Base-by-base conservation (phyloP, 2,888 invertebrate species). In the Zaprionus lineosus region DNA sequence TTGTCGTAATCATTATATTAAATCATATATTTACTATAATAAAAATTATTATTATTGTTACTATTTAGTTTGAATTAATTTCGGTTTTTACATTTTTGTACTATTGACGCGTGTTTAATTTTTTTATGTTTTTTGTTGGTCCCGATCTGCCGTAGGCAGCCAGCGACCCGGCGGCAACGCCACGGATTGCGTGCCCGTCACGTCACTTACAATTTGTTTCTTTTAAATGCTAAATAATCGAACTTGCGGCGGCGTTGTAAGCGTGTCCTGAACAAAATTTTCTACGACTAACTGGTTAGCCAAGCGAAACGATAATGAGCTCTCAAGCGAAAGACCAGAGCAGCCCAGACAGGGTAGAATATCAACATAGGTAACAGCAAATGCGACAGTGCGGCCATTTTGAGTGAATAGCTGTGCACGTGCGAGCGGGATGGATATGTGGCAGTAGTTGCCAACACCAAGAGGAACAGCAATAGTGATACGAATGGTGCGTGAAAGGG, bases 231-330 rank as follows among this genome's bases (percentile, higher is more conserved):
- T 57, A 68, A 55, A 58, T 50, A 71, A 73, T 57, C 64, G 57
- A 63, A 71, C 43, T 70, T 67, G 76, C 74, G 75, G 59, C 74
- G 74, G 74, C 68, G 53, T 56, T 62, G 56, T 66, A 57, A 53
- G 68, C 66, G 65, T 70, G 58, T 28, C 64, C 52, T 58, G 64
- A 64, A 68, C 76, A 52, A 74, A 75, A 71, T 68, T 67, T 60
- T 62, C 47, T 57, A 67, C 73, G 73, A 73, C 85, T 74, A 84
- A 82, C 75, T 73, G 75, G 72, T 84, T 84, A 87, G 87, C 87
- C 81, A 87, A 88, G 87, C 87, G 87, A 87, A 87, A 88, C 88
- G 85, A 69, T 86, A 87, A 87, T 87, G 88, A 87, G 86, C 88
- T 86, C 87, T 87, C 87, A 87, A 78, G 87, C 87, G 87, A 87